Percentiles rank a stretch among this genome's conserved stretches.
Evolutionary conservation across 2,113 vertebrate genomes (phyloP).

Genomic region (Origma solitaria): DNA sequence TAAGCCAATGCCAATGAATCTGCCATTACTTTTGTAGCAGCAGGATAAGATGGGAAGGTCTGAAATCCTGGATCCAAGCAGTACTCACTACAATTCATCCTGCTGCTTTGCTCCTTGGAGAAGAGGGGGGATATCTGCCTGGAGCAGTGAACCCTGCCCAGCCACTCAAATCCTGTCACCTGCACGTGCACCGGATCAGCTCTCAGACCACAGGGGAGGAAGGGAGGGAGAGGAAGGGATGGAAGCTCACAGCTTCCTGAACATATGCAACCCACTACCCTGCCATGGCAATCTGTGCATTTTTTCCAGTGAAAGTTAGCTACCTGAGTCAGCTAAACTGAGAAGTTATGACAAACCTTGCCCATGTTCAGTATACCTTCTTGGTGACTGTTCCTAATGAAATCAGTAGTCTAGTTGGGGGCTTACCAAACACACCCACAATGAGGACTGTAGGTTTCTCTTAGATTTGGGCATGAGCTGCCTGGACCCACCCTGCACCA

Average conservation of each 20-base stretch:
- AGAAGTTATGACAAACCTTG: background rate
- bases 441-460: accelerated
- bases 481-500: background rate
- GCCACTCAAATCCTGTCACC: background rate
- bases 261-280: background rate
- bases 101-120: background rate
- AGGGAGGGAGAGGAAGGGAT: constrained; percentile 57
- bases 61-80: background rate
- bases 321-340: constrained; percentile 5
- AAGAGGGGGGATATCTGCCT: background rate
- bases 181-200: background rate
- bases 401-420: background rate
- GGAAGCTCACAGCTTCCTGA: constrained; percentile 47
- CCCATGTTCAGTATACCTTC: background rate
- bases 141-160: background rate
- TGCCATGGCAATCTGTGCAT: background rate
- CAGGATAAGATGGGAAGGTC: background rate
- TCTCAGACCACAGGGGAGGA: background rate
- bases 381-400: background rate
- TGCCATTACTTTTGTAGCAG: background rate
- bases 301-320: background rate
- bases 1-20: background rate
- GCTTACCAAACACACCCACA: background rate
- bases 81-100: background rate
- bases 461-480: background rate